Conservation (phyloP, 2,113 vertebrate genomes). For the Alaudala cheleensis region DNA sequence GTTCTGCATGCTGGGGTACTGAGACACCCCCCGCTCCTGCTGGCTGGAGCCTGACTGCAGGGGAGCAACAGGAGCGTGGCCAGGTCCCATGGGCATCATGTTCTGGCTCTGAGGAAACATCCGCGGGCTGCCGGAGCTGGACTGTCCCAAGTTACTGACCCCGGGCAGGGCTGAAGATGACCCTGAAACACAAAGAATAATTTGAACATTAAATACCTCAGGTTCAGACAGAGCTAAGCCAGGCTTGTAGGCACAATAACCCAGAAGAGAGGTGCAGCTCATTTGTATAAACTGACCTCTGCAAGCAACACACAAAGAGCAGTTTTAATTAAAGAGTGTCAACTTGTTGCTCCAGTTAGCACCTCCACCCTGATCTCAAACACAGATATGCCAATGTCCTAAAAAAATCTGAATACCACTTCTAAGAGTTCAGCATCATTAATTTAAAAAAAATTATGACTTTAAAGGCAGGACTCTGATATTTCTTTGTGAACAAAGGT, state of each 20-base stretch:
- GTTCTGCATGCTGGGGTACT: slow-evolving; percentile 82
- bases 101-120: slow-evolving; percentile 88
- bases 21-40: slow-evolving; percentile 82
- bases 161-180: slow-evolving; percentile 82
- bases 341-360: not conserved
- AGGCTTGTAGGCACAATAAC: not conserved
- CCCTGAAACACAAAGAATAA: slow-evolving; percentile 71
- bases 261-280: not conserved
- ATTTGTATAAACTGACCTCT: not conserved
- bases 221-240: not conserved
- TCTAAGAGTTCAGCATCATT: not conserved
- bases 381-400: not conserved
- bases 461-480: not conserved
- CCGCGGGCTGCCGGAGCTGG: slow-evolving; percentile 80
- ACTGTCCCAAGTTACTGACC: slow-evolving; percentile 82
- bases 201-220: not conserved
- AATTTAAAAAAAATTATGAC: not conserved
- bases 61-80: slow-evolving; percentile 75
- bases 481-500: not conserved
- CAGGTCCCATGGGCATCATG: slow-evolving; percentile 86
- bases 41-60: slow-evolving; percentile 76
- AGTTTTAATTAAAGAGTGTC: not conserved
- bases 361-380: not conserved
- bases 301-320: not conserved
- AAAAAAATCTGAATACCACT: not conserved